Conservation (phyloP, 2,888 invertebrate genomes). For the Melanophora roralis region DNA sequence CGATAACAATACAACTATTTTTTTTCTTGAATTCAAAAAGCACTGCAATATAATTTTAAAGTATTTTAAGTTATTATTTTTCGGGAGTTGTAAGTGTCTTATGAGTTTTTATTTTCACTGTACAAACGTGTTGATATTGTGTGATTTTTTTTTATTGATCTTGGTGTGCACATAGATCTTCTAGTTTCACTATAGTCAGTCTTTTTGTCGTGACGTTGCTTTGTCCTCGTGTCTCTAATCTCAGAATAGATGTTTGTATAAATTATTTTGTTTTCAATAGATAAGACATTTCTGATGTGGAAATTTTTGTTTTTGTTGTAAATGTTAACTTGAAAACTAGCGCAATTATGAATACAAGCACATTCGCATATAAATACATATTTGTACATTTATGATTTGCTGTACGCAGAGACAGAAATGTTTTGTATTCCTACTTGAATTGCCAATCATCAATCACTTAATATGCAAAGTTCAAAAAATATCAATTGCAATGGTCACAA, state of each 20-base stretch:
- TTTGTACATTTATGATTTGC: background rate
- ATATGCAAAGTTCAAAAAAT: background rate
- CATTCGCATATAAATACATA: background rate
- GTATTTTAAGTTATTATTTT: background rate
- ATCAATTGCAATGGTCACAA: background rate
- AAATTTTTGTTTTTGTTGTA: constrained; percentile 25
- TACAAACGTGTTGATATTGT: constrained; percentile 3
- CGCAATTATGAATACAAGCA: background rate
- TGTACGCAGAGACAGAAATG: constrained; percentile 1
- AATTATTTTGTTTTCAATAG: constrained; percentile 17
- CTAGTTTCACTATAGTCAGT: background rate
- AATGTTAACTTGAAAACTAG: constrained; percentile 21
- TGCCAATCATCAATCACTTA: constrained; percentile 24
- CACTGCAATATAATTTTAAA: no score
- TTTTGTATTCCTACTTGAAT: constrained; percentile 15
- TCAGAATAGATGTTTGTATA: constrained; percentile 1
- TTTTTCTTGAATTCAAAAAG: no score
- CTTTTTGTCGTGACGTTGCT: background rate
- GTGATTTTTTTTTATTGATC: background rate
- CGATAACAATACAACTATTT: no score
- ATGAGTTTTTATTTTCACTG: background rate
- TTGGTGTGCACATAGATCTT: constrained; percentile 15
- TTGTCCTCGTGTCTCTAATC: background rate
- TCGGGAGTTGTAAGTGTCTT: background rate
- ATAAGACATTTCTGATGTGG: constrained; percentile 39